Evolutionary conservation across 2,888 invertebrate species (phyloP), one percentile per base, ranked within the genome.

Genomic region (Pardosa pseudoannulata): DNA sequence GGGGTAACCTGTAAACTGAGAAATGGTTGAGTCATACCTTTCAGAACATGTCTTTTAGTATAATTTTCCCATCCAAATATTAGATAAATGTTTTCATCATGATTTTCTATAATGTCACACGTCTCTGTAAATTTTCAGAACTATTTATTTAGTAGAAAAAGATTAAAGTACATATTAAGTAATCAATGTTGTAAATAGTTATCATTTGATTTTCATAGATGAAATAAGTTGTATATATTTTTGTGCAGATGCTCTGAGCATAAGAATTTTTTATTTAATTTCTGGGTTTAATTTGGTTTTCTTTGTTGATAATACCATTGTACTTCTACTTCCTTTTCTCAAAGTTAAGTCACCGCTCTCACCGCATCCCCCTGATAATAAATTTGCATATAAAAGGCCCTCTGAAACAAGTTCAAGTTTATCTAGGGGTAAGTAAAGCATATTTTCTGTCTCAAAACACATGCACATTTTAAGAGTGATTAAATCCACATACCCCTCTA

Each of bases 321-420:
- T 79, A 79, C 78, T 87, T 80, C 80, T 87, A 76, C 80, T 87
- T 87, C 87, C 87, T 87, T 85, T 87, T 80, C 76, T 76, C 72
- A 87, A 87, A 87, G 87, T 87, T 87, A 87, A 87, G 87, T 80
- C 80, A 76, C 87, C 87, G 64, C 74, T 87, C 76, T 87, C 87
- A 80, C 87, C 87, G 71, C 87, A 80, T 80, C 87, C 87, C 87
- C 80, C 87, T 87, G 87, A 87, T 87, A 79, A 80, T 87, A 87
- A 87, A 87, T 79, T 87, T 75, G 71, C 79, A 64, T 79, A 87
- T 79, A 87, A 87, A 87, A 79, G 87, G 75, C 87, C 87, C 87
- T 87, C 87, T 71, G 87, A 87, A 87, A 79, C 87, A 75, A 87
- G 87, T 76, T 78, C 87, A 76, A 80, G 80, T 72, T 80, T 87